Percentiles rank a stretch among this genome's conserved stretches.
Evolutionary conservation across 2,888 invertebrate species (phyloP).

Genomic region (Lithophane socia): DNA sequence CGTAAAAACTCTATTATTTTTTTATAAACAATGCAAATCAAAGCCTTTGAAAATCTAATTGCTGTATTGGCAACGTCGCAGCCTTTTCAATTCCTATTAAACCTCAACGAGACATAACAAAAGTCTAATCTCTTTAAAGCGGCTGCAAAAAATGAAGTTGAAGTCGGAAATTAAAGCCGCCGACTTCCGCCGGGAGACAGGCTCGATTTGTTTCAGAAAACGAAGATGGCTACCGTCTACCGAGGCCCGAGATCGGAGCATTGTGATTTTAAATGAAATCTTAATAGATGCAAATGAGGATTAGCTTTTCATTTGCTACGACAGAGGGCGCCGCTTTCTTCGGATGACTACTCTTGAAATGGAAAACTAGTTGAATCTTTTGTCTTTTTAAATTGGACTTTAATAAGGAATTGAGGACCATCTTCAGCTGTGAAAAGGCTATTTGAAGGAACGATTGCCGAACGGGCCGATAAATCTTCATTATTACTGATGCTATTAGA

Average conservation of each 20-base stretch:
- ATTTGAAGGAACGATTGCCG: not conserved
- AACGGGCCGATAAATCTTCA: not conserved
- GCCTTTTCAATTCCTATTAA: slow-evolving; percentile 47
- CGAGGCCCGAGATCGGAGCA: slow-evolving; percentile 50
- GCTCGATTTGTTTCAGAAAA: slow-evolving; percentile 76
- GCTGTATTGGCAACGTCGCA: slow-evolving; percentile 32
- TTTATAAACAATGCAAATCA: slow-evolving; percentile 6
- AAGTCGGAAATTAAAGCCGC: slow-evolving; percentile 78
- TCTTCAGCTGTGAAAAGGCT: not conserved
- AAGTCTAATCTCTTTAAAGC: slow-evolving; percentile 67
- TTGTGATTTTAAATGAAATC: slow-evolving; percentile 75
- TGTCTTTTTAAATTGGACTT: slow-evolving; percentile 56
- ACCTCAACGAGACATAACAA: slow-evolving; percentile 58
- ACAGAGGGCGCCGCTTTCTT: slow-evolving; percentile 53
- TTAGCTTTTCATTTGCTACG: slow-evolving; percentile 61
- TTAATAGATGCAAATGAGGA: slow-evolving; percentile 68
- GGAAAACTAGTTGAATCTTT: slow-evolving; percentile 54
- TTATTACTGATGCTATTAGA: not conserved
- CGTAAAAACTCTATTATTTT: not conserved
- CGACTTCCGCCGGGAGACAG: slow-evolving; percentile 72
- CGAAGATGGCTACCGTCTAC: slow-evolving; percentile 53
- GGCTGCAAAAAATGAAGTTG: slow-evolving; percentile 68
- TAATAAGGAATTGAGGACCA: not conserved
- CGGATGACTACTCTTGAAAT: slow-evolving; percentile 53
- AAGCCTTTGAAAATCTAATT: slow-evolving; percentile 36